phyloP scores from a whole-genome alignment of 1,140 invertebrate species.

The Drosophila biarmipes region DNA sequence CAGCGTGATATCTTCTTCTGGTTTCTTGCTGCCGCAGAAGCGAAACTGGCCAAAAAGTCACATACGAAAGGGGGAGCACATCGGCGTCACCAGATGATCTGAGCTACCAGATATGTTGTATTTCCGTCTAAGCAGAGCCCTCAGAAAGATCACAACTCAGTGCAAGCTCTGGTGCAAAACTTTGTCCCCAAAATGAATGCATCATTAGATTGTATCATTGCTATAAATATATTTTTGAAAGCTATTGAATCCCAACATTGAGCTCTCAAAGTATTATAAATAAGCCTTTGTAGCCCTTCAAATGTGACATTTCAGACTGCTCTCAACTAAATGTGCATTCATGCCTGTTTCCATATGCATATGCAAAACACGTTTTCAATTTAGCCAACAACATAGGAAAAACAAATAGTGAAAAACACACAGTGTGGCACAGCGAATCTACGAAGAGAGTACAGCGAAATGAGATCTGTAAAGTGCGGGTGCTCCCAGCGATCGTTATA shows the following conservation, averaged over 20 bases:
- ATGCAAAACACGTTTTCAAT: conserved; percentile 79
- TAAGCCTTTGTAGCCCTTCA: too few relatives aligned
- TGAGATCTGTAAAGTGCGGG: conserved; percentile 20
- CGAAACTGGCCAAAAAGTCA: conserved; percentile 67
- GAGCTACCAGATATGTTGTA: conserved; percentile 28
- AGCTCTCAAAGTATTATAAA: too few relatives aligned
- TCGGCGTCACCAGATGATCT: conserved; percentile 12
- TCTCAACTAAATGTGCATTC: conserved; percentile 34
- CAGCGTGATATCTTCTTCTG: conserved; percentile 72
- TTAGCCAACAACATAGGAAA: conserved; percentile 47
- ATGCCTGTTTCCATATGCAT: conserved; percentile 45
- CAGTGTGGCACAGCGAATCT: conserved; percentile 22
- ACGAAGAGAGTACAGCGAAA: not conserved
- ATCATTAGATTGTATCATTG: too few relatives aligned
- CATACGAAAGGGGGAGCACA: conserved; percentile 50
- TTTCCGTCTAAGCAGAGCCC: conserved; percentile 27
- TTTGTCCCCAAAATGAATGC: too few relatives aligned
- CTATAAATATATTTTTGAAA: too few relatives aligned
- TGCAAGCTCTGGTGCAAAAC: too few relatives aligned
- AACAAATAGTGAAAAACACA: conserved; percentile 14
- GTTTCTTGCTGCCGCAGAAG: conserved; percentile 50
- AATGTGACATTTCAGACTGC: too few relatives aligned
- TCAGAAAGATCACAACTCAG: too few relatives aligned
- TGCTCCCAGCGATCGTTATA: conserved; percentile 26
- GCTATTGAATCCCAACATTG: too few relatives aligned